phyloP scores from a whole-genome alignment of 2,888 invertebrate genomes.

The Uropetala carovei region DNA sequence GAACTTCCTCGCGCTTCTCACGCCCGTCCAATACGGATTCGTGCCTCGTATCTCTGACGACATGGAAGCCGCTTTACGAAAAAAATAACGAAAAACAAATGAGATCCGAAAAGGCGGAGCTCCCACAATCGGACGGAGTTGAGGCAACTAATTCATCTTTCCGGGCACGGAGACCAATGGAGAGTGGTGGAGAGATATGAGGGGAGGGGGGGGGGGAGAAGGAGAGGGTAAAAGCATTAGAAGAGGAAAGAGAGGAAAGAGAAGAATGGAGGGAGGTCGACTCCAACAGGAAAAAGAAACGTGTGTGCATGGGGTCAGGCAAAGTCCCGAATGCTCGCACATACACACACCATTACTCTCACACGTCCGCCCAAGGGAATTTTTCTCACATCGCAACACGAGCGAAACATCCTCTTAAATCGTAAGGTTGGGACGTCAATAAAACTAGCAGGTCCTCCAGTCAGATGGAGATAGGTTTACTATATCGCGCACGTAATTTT shows the following conservation, averaged over 20 bases:
- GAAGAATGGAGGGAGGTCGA: background rate
- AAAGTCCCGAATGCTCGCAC: background rate
- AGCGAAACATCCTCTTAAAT: conserved; percentile 16
- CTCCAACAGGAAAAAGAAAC: conserved; percentile 3
- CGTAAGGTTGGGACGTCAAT: background rate
- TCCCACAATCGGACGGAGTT: background rate
- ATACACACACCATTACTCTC: background rate
- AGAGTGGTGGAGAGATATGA: conserved; percentile 6
- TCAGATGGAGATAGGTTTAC: background rate
- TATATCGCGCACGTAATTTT: background rate
- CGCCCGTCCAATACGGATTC: conserved; percentile 28
- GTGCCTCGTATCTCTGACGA: conserved; percentile 5
- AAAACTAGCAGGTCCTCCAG: background rate
- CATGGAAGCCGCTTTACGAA: conserved; percentile 14
- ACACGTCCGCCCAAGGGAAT: background rate
- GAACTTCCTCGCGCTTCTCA: background rate
- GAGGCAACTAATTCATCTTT: conserved; percentile 14
- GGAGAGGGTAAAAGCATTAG: background rate
- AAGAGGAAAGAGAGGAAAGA: background rate
- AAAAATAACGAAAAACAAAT: background rate
- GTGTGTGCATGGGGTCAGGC: conserved; percentile 23
- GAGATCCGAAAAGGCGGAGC: conserved; percentile 2
- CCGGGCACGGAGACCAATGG: background rate
- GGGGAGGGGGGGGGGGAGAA: background rate
- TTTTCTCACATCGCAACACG: conserved; percentile 26